Percentiles rank a stretch among this genome's conserved stretches.
Evolutionary conservation across 1,140 invertebrate species (phyloP).

Genomic region (Venturia canescens): DNA sequence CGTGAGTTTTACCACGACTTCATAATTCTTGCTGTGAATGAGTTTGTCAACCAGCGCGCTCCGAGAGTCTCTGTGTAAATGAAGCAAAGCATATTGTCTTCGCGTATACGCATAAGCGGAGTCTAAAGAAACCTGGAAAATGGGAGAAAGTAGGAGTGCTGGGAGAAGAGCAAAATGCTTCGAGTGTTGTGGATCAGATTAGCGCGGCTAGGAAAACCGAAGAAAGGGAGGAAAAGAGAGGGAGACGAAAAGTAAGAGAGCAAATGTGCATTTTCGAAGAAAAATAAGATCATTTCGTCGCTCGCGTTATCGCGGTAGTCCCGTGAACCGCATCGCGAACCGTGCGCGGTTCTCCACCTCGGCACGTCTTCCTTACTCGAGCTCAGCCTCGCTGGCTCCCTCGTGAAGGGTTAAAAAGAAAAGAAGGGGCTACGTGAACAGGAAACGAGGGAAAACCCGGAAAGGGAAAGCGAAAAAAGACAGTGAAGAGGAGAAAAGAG

Average conservation of each 20-base stretch:
- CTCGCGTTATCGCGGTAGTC: slow-evolving; percentile 41
- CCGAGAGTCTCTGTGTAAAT: slow-evolving; percentile 16
- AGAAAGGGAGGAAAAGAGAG: background rate
- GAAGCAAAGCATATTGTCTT: background rate
- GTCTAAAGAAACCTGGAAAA: background rate
- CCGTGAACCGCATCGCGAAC: slow-evolving; percentile 1
- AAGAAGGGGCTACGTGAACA: background rate
- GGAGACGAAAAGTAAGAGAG: background rate
- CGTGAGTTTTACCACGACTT: no score
- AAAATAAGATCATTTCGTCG: slow-evolving; percentile 46
- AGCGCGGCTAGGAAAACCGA: background rate
- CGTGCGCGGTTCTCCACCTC: background rate
- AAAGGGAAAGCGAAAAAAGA: background rate
- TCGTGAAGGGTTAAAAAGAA: slow-evolving; percentile 3
- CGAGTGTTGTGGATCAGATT: background rate
- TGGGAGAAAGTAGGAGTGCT: background rate
- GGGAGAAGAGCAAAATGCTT: slow-evolving; percentile 22
- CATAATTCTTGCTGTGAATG: background rate
- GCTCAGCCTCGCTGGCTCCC: slow-evolving; percentile 20
- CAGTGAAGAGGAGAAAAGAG: background rate
- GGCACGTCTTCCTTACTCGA: slow-evolving; percentile 24
- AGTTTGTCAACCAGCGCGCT: background rate
- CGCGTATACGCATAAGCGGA: background rate
- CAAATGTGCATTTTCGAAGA: slow-evolving; percentile 26
- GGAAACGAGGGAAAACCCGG: slow-evolving; percentile 3